Evolutionary conservation across 2,797 vertebrate genomes (phyloP).

Genomic region (Enteromius unitaeniatus): DNA sequence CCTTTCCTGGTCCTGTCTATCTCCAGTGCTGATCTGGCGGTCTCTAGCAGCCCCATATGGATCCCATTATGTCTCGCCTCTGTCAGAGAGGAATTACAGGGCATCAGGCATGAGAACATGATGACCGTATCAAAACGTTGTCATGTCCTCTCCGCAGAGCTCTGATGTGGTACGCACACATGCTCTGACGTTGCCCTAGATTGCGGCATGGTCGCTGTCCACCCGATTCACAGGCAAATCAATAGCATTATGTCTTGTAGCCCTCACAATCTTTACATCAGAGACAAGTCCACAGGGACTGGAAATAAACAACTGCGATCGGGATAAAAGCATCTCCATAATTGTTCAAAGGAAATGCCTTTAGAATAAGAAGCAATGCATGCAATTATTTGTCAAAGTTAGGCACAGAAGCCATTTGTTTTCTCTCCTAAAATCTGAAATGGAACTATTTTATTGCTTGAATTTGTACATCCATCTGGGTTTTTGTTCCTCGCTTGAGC

Average conservation of each 20-base stretch:
- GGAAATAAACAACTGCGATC: slow-evolving; percentile 34
- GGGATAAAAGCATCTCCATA: neutral
- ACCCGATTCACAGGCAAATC: slow-evolving; percentile 50
- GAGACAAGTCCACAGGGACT: slow-evolving; percentile 20
- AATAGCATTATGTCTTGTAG: slow-evolving; percentile 58
- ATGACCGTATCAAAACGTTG: slow-evolving; percentile 64
- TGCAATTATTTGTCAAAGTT: slow-evolving; percentile 16
- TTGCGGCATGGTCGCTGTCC: slow-evolving; percentile 51
- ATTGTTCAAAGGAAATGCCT: slow-evolving; percentile 6
- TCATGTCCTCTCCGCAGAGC: slow-evolving; percentile 59
- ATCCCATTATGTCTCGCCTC: slow-evolving; percentile 51
- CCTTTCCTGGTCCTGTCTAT: slow-evolving; percentile 21
- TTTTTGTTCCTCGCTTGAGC: neutral
- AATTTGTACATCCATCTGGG: neutral
- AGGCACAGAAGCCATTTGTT: neutral
- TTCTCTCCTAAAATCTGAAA: neutral
- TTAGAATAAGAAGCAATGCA: neutral
- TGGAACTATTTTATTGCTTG: neutral
- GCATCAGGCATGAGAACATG: slow-evolving; percentile 56
- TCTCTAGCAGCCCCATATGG: slow-evolving; percentile 50
- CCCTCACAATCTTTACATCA: slow-evolving; percentile 50
- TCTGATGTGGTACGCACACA: slow-evolving; percentile 45
- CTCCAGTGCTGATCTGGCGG: slow-evolving; percentile 39
- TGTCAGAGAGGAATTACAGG: slow-evolving; percentile 60
- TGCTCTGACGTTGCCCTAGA: slow-evolving; percentile 47